These are phyloP conservation scores for Adelphocoris suturalis DNA, from an alignment of 2,888 invertebrate species.

Conservation along the genomic window DNA sequence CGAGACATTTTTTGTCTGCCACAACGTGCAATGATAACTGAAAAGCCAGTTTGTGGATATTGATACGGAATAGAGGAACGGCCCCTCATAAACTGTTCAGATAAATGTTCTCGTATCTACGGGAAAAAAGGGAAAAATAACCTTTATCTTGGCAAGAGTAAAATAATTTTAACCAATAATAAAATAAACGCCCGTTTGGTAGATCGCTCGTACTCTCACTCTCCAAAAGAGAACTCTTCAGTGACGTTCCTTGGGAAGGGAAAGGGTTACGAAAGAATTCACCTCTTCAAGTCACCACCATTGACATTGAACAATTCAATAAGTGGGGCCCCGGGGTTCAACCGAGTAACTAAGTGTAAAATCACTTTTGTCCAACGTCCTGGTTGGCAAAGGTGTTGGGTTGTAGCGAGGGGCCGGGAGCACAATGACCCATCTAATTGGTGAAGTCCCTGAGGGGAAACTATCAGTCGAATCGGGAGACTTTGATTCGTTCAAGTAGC, in stretches of 20 bases:
- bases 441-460: constrained; percentile 44
- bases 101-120: too few species aligned
- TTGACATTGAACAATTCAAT: constrained; percentile 45
- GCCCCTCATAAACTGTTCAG: too few species aligned
- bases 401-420: background rate
- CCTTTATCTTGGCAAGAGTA: too few species aligned
- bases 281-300: constrained; percentile 2
- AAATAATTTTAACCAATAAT: too few species aligned
- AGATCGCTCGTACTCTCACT: too few species aligned
- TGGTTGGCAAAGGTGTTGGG: background rate
- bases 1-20: too few species aligned
- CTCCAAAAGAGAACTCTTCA: background rate
- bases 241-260: constrained; percentile 2
- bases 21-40: too few species aligned
- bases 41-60: too few species aligned
- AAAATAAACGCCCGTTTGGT: too few species aligned
- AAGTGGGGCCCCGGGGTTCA: constrained; percentile 33
- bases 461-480: constrained; percentile 38
- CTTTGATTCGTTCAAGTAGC: constrained; percentile 17
- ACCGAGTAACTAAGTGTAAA: constrained; percentile 57
- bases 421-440: constrained; percentile 57
- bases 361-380: constrained; percentile 51
- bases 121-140: too few species aligned
- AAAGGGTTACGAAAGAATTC: background rate
- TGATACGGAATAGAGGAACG: too few species aligned